A percentile compares a stretch with the other conserved stretches of the same genome.
Evolutionary conservation across 2,888 invertebrate species (phyloP).

Genomic region (Hirtodrosophila alboralis): DNA sequence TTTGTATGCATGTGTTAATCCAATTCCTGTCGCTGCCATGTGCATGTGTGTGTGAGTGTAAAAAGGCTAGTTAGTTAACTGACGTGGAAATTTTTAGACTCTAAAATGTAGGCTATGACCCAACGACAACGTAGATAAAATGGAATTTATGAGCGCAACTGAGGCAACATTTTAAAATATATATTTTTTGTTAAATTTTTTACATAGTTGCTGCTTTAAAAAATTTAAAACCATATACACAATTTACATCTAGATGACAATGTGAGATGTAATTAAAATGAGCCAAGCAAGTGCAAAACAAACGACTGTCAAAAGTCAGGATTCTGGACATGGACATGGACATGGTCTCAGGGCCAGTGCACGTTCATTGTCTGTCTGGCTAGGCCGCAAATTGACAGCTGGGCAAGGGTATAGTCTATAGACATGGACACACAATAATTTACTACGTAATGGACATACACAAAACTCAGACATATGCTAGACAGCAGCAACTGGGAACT

Average conservation of each 20-base stretch:
- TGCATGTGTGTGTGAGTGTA: slow-evolving; percentile 13
- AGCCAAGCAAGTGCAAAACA: slow-evolving; percentile 31
- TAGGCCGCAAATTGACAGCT: slow-evolving; percentile 66
- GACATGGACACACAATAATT: slow-evolving; percentile 67
- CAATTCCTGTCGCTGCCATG: slow-evolving; percentile 10
- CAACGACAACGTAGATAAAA: slow-evolving; percentile 56
- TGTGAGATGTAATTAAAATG: slow-evolving; percentile 70
- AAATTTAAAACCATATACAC: slow-evolving; percentile 30
- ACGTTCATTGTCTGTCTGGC: slow-evolving; percentile 23
- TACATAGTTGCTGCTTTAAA: slow-evolving; percentile 49
- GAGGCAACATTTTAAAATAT: slow-evolving; percentile 19
- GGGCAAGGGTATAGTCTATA: slow-evolving; percentile 21
- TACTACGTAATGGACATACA: slow-evolving; percentile 71
- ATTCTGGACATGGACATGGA: neutral
- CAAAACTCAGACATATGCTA: slow-evolving; percentile 53
- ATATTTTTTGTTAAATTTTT: slow-evolving; percentile 7
- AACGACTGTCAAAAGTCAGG: slow-evolving; percentile 73
- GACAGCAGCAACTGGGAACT: slow-evolving; percentile 54
- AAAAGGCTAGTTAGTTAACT: slow-evolving; percentile 70
- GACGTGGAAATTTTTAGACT: slow-evolving; percentile 68
- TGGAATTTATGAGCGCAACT: slow-evolving; percentile 68
- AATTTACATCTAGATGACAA: slow-evolving; percentile 41
- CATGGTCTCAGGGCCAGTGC: slow-evolving; percentile 6
- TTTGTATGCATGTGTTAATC: slow-evolving; percentile 2
- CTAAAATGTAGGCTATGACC: slow-evolving; percentile 48